phyloP scores from a whole-genome alignment of 2,113 vertebrate genomes.

The Platysternon megacephalum region DNA sequence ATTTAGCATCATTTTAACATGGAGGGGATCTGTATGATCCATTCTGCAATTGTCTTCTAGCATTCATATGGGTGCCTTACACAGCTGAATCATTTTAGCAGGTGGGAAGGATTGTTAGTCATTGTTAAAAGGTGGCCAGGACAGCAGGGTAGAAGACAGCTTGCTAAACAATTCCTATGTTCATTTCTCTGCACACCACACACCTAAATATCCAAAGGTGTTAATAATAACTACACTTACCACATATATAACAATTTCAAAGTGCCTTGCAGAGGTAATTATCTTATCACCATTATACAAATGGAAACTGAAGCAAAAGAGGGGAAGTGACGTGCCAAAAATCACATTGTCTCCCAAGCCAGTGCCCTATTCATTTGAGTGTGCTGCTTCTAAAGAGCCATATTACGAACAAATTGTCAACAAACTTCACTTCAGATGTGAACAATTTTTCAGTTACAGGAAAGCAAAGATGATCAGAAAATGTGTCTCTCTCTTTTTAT shows the following conservation, averaged over 20 bases:
- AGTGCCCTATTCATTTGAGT: background rate
- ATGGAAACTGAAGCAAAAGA: background rate
- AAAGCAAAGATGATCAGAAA: background rate
- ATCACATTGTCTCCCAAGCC: background rate
- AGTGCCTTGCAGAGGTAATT: background rate
- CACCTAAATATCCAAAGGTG: background rate
- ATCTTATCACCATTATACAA: rapidly evolving
- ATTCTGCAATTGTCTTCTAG: no score
- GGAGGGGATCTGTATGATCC: no score
- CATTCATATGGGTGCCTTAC: no score
- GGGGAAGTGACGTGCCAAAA: rapidly evolving
- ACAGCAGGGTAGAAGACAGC: background rate
- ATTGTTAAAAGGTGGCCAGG: background rate
- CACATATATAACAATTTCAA: background rate
- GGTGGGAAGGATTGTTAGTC: no score
- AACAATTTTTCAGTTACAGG: background rate
- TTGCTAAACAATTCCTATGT: background rate
- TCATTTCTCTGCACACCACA: background rate
- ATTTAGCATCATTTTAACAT: no score
- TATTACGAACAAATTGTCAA: background rate
- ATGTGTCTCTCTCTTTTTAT: background rate
- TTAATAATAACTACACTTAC: background rate
- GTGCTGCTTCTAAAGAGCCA: background rate
- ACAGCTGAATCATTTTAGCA: no score
- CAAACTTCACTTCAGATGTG: background rate